Percentiles rank a stretch among this genome's conserved stretches.
phyloP scores from a whole-genome alignment of 2,113 vertebrate species.

The Aleadryas rufinucha region DNA sequence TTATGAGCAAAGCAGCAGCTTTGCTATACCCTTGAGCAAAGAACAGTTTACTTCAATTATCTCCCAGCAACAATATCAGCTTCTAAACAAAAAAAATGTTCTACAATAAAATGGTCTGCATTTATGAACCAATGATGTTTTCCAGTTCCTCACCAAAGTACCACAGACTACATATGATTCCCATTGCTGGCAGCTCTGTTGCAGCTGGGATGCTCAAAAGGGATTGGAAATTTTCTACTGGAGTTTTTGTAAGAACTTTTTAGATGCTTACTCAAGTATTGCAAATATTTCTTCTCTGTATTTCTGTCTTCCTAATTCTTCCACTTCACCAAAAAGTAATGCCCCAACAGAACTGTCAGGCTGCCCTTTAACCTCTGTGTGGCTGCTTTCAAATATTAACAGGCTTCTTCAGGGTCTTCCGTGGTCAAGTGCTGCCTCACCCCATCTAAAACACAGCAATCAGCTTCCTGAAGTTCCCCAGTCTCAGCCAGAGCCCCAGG shows the following conservation, averaged over 20 bases:
- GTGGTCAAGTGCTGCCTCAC: not conserved
- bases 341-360: not conserved
- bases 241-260: not conserved
- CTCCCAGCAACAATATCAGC: not conserved
- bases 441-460: not conserved
- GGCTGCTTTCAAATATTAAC: not conserved
- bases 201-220: not conserved
- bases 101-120: not conserved
- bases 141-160: not conserved
- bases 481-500: not conserved
- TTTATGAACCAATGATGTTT: not conserved
- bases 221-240: not conserved
- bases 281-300: not conserved
- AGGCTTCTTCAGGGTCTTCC: not conserved
- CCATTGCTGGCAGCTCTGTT: not conserved
- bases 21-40: not conserved
- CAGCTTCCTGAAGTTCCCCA: not conserved
- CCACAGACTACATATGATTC: not conserved
- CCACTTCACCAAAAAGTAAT: not conserved
- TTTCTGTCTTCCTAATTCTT: not conserved
- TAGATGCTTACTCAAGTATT: not conserved
- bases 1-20: not conserved
- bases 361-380: not conserved
- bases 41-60: not conserved
- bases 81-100: not conserved